Evolutionary conservation across 2,888 invertebrate species (phyloP).

Genomic region (Drosophila percnosoma): DNA sequence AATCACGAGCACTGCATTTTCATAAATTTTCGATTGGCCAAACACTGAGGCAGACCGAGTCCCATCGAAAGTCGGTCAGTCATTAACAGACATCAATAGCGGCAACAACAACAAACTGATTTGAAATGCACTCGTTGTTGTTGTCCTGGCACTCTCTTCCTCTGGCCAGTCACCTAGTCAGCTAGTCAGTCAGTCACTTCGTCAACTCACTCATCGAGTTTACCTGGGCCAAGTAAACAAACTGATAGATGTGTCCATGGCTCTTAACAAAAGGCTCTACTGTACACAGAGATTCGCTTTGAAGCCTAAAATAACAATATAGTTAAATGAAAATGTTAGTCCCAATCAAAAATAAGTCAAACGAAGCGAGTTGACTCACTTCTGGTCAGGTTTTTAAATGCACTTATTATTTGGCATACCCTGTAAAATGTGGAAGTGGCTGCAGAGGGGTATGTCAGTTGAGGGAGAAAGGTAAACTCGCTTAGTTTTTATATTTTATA

Average conservation of each 20-base stretch:
- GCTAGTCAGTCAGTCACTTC: conserved; percentile 14
- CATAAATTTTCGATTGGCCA: conserved; percentile 53
- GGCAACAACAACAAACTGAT: conserved; percentile 4
- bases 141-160: conserved; percentile 25
- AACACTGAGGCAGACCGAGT: conserved; percentile 14
- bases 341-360: conserved; percentile 69
- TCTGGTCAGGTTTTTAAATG: conserved; percentile 28
- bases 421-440: background rate
- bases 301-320: conserved; percentile 49
- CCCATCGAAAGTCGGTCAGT: conserved; percentile 46
- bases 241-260: conserved; percentile 53
- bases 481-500: no score
- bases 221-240: conserved; percentile 47
- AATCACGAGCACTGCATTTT: conserved; percentile 39
- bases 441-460: background rate
- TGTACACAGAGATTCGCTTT: conserved; percentile 15
- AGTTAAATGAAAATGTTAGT: conserved; percentile 64
- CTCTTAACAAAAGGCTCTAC: conserved; percentile 57
- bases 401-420: conserved; percentile 21
- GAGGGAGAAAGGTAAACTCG: no score
- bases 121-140: conserved; percentile 18
- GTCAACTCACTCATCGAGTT: conserved; percentile 36
- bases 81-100: conserved; percentile 39
- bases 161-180: conserved; percentile 17
- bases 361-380: conserved; percentile 40